Percentiles rank a stretch among this genome's conserved stretches.
Evolutionary conservation across 1,140 invertebrate species (phyloP).

Genomic region (Charaxes varanes): DNA sequence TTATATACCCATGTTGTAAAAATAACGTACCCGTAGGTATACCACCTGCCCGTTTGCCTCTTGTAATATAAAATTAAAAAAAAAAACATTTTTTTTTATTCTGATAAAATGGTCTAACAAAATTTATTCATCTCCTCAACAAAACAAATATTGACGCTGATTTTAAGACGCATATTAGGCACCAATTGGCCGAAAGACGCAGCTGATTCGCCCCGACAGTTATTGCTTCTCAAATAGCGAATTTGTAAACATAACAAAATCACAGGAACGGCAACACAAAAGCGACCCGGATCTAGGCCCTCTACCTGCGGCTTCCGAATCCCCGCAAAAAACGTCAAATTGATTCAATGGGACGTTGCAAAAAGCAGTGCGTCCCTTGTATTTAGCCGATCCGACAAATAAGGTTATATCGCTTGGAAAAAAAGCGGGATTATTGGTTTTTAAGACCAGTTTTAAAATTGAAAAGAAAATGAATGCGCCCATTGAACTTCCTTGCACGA

Average conservation of each 20-base stretch:
- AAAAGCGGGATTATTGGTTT: slow-evolving; percentile 61
- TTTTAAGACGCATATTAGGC: slow-evolving; percentile 29
- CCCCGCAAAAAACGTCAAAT: slow-evolving; percentile 58
- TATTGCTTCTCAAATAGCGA: slow-evolving; percentile 60
- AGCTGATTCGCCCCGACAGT: slow-evolving; percentile 63
- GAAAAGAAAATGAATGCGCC: slow-evolving; percentile 20
- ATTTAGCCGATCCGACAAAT: slow-evolving; percentile 57
- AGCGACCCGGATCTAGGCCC: slow-evolving; percentile 60
- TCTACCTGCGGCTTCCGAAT: slow-evolving; percentile 72
- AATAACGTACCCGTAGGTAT: too few species aligned
- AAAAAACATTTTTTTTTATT: too few species aligned
- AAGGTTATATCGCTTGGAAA: slow-evolving; percentile 64
- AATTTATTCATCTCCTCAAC: slow-evolving; percentile 4
- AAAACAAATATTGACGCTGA: slow-evolving; percentile 13
- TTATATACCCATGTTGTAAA: too few species aligned
- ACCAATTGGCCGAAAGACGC: slow-evolving; percentile 47
- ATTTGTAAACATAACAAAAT: slow-evolving; percentile 67
- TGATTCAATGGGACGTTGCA: slow-evolving; percentile 51
- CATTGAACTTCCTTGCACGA: slow-evolving; percentile 25
- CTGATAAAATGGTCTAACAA: neutral
- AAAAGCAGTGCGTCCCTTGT: slow-evolving; percentile 35
- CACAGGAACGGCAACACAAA: slow-evolving; percentile 51
- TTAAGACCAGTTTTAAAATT: slow-evolving; percentile 29
- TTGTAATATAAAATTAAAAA: too few species aligned
- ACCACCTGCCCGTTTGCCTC: too few species aligned